Conservation (phyloP, 1,140 invertebrate genomes). For the Atta texana region DNA sequence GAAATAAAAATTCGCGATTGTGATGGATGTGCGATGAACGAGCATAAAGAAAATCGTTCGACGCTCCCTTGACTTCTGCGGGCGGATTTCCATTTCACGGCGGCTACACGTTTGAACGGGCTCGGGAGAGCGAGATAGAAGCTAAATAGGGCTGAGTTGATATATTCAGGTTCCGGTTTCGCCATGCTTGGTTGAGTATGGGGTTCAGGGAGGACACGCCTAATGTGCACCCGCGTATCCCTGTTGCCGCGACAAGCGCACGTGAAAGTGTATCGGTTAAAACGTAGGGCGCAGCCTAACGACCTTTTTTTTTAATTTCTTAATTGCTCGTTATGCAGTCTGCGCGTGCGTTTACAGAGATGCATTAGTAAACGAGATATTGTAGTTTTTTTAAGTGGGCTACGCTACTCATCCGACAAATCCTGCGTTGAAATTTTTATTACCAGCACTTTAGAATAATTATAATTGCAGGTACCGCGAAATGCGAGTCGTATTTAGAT, state of each 20-base stretch:
- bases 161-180: conserved; percentile 77
- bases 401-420: background rate
- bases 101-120: conserved; percentile 66
- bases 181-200: conserved; percentile 75
- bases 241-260: conserved; percentile 62
- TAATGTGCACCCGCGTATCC: conserved; percentile 72
- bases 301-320: conserved; percentile 43
- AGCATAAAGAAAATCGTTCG: conserved; percentile 60
- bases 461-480: background rate
- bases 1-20: conserved; percentile 34
- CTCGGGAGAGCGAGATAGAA: conserved; percentile 68
- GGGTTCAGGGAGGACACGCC: conserved; percentile 74
- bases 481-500: background rate
- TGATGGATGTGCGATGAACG: background rate
- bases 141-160: conserved; percentile 70
- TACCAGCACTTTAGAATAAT: background rate
- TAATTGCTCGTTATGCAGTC: conserved; percentile 49
- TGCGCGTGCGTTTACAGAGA: conserved; percentile 4
- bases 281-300: conserved; percentile 40
- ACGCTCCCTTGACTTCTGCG: conserved; percentile 55
- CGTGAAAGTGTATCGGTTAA: conserved; percentile 64
- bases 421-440: conserved; percentile 9
- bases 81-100: conserved; percentile 76
- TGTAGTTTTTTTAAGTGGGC: background rate
- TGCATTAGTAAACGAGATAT: conserved; percentile 42